Conservation (phyloP, 2,113 vertebrate species). For the Tinamus guttatus region DNA sequence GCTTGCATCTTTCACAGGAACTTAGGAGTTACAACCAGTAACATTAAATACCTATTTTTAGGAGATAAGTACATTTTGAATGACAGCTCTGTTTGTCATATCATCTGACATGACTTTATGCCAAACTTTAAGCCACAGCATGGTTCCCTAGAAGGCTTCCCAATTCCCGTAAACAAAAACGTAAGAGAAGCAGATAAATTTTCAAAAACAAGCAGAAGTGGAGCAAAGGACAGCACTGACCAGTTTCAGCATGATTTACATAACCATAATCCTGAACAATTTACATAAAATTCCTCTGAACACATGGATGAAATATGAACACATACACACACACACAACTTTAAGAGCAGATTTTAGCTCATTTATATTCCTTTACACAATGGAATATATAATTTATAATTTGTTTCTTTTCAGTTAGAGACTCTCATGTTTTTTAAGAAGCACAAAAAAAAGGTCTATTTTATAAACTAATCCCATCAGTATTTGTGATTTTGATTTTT, state of each 20-base stretch:
- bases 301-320: neutral
- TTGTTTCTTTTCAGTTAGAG: neutral
- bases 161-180: neutral
- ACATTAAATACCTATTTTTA: neutral
- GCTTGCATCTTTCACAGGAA: neutral
- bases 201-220: neutral
- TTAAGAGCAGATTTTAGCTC: too few species aligned
- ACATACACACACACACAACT: too few species aligned
- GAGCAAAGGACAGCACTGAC: neutral
- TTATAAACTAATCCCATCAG: neutral
- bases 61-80: neutral
- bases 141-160: neutral
- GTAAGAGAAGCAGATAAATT: neutral
- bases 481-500: neutral
- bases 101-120: rapidly evolving
- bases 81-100: neutral
- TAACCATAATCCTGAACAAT: neutral
- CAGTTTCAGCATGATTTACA: neutral
- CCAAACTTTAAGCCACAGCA: neutral
- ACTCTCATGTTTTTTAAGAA: neutral
- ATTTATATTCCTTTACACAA: too few species aligned
- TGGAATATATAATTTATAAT: too few species aligned
- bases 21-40: neutral
- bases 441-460: rapidly evolving
- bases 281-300: neutral